phyloP scores from a whole-genome alignment of 1,140 invertebrate genomes.

The Leptopilina clavipes region DNA sequence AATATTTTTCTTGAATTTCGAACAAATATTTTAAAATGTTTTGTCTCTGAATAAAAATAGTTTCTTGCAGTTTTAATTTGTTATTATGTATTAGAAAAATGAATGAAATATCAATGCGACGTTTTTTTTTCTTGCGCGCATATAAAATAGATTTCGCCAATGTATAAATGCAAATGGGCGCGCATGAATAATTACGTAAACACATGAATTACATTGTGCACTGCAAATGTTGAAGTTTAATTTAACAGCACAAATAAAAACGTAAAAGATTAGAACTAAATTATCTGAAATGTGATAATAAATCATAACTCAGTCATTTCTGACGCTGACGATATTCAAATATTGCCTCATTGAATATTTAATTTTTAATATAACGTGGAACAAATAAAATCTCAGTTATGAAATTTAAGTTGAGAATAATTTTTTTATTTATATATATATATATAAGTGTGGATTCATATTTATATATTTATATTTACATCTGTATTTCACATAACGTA shows the following conservation, averaged over 20 bases:
- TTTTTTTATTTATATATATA: conserved; percentile 2
- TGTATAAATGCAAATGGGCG: not conserved
- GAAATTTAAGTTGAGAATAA: not conserved
- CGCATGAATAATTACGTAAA: not conserved
- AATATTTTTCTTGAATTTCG: too few relatives aligned
- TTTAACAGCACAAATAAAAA: conserved; percentile 23
- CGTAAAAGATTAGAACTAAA: conserved; percentile 15
- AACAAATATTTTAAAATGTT: too few relatives aligned
- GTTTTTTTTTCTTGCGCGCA: not conserved
- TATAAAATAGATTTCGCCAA: not conserved
- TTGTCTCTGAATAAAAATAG: too few relatives aligned
- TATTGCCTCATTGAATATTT: conserved; percentile 9
- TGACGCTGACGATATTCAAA: conserved; percentile 26
- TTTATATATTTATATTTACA: not conserved
- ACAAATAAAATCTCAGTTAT: conserved; percentile 9
- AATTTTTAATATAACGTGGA: not conserved
- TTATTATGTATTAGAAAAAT: not conserved
- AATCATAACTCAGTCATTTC: not conserved
- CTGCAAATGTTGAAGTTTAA: not conserved
- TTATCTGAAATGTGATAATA: conserved; percentile 26
- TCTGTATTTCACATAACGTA: not conserved
- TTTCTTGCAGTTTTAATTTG: not conserved
- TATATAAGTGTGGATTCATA: not conserved
- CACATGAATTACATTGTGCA: conserved; percentile 6
- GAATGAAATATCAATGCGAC: not conserved